Evolutionary conservation across 2,113 vertebrate species (phyloP).

Genomic region (Istiophorus platypterus): DNA sequence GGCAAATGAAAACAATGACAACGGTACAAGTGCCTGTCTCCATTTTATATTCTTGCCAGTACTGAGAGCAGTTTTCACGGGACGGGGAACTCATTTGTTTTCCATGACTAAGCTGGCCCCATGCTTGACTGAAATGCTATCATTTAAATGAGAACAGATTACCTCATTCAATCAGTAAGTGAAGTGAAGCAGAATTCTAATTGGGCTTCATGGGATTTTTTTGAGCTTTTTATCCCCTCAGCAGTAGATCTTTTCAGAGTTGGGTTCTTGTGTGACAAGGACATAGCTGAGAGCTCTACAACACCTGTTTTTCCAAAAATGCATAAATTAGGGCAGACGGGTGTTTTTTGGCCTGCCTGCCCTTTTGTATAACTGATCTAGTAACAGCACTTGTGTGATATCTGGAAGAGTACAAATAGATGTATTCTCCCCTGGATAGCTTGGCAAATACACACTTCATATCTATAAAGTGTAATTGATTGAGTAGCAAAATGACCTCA

Average conservation of each 20-base stretch:
- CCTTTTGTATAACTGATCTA: conserved; percentile 52
- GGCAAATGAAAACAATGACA: conserved; percentile 66
- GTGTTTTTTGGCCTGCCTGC: conserved; percentile 43
- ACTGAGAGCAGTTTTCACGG: conserved; percentile 59
- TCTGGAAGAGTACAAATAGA: conserved; percentile 6
- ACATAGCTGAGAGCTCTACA: conserved; percentile 46
- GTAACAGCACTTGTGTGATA: conserved; percentile 10
- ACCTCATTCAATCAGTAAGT: conserved; percentile 77
- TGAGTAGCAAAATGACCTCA: neutral
- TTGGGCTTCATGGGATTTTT: conserved; percentile 72
- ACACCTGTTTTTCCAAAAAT: conserved; percentile 76
- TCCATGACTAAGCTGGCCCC: conserved; percentile 73
- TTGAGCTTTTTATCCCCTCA: conserved; percentile 17
- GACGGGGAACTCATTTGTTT: conserved; percentile 73
- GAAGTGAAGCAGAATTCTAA: conserved; percentile 77
- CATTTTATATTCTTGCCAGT: conserved; percentile 59
- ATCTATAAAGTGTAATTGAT: neutral
- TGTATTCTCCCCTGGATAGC: neutral
- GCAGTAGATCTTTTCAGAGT: conserved; percentile 37
- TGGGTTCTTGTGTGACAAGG: conserved; percentile 32
- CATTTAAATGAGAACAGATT: conserved; percentile 80
- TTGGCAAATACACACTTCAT: neutral
- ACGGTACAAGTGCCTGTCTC: conserved; percentile 37
- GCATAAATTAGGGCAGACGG: conserved; percentile 68
- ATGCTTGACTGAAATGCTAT: conserved; percentile 72